Evolutionary conservation across 2,797 vertebrate species (phyloP).

Genomic region (Thaleichthys pacificus): DNA sequence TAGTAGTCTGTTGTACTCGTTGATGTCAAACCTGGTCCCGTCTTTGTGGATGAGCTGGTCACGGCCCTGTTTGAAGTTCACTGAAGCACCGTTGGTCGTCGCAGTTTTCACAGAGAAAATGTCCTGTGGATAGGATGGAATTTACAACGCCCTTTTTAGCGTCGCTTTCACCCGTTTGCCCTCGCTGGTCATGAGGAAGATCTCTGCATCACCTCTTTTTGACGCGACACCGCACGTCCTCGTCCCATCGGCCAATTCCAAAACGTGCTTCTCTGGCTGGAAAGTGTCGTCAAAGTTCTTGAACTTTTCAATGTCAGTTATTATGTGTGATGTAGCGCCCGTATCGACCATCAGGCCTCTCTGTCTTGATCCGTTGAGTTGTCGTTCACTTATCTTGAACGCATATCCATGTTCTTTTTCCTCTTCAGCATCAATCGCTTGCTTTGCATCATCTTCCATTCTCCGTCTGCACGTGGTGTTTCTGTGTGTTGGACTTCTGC

Average conservation of each 20-base stretch:
- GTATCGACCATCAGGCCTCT: conserved; percentile 2
- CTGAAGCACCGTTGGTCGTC: no score
- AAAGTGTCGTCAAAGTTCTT: conserved; percentile 14
- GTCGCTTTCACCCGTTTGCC: not conserved
- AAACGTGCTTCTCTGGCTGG: conserved; percentile 3
- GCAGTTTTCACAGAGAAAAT: no score
- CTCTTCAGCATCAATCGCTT: not conserved
- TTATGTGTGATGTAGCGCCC: conserved; percentile 1
- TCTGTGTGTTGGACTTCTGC: conserved; percentile 5
- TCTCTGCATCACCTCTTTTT: conserved; percentile 2
- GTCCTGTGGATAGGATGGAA: no score
- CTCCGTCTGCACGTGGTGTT: conserved; percentile 6
- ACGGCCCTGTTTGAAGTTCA: no score
- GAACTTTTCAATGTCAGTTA: conserved; percentile 17
- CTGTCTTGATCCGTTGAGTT: not conserved
- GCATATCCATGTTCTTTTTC: not conserved
- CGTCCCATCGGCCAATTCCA: conserved; percentile 12
- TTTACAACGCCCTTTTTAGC: not conserved
- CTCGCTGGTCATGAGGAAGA: not conserved
- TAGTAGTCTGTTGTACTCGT: conserved; percentile 20
- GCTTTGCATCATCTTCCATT: not conserved
- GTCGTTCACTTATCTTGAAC: not conserved
- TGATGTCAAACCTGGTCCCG: conserved; percentile 16
- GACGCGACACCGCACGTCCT: not conserved
- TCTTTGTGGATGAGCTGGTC: no score